phyloP scores from a whole-genome alignment of 2,113 vertebrate genomes.

The Eublepharis macularius region DNA sequence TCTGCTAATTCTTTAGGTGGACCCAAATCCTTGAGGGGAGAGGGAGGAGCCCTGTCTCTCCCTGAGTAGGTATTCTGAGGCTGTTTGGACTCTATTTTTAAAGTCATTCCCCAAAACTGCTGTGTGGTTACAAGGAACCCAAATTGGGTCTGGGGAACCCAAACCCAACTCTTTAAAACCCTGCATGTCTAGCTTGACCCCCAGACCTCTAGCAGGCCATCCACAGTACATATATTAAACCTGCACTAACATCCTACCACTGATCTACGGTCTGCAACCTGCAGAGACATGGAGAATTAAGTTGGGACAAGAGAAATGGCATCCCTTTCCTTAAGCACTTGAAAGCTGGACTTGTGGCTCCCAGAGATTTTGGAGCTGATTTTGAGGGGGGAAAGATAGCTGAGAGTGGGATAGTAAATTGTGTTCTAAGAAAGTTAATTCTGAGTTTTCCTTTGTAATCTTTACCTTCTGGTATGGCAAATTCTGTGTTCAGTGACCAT shows the following conservation, averaged over 20 bases:
- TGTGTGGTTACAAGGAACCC: too few relatives aligned
- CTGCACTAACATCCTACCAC: too few relatives aligned
- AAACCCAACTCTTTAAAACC: too few relatives aligned
- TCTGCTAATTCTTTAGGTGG: too few relatives aligned
- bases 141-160: too few relatives aligned
- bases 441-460: slow-evolving; percentile 36
- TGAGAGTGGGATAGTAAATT: not conserved
- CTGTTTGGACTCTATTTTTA: too few relatives aligned
- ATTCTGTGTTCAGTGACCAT: slow-evolving; percentile 13
- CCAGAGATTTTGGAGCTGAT: not conserved
- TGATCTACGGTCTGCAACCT: not conserved
- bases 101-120: too few relatives aligned
- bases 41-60: too few relatives aligned
- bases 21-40: too few relatives aligned
- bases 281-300: not conserved
- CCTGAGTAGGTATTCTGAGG: too few relatives aligned
- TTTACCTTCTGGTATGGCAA: not conserved
- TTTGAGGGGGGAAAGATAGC: not conserved
- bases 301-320: not conserved
- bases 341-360: not conserved
- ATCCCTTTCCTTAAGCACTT: not conserved
- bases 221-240: not conserved
- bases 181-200: too few relatives aligned
- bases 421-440: not conserved
- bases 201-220: not conserved